Base-by-base conservation (phyloP, 2,113 vertebrate genomes). In the Brachyhypopomus occidentalis region DNA sequence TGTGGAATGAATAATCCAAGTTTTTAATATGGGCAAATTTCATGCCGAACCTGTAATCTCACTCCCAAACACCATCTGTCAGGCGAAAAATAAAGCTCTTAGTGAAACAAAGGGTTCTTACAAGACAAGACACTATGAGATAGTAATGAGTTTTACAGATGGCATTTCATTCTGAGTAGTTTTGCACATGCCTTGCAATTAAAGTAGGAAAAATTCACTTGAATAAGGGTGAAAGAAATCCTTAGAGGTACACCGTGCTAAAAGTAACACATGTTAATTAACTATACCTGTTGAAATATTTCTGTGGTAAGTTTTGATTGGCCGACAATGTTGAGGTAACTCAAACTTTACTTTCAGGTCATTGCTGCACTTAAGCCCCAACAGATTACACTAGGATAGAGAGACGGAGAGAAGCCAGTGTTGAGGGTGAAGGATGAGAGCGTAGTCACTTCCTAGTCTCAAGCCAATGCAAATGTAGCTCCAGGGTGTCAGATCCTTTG, bases 401-500 rank as follows among this genome's bases (percentile, higher is more conserved):
- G 16, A 66, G 63, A 14, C 3, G 11, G 36, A 70, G 45, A 56
- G n/a, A 17, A 6, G 56, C 0, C 36, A n/a, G 70, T n/a, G 23
- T 30, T 20, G 17, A 41, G 16, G 5, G 17, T 56, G 25, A 72
- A 2, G 2, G 8, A 52, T 4, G 1, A 38, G 20, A 74, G 16
- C 1, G 63, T 77, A 83, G 86, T 85, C 89, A 83, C 79, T 90
- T 89, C 80, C 85, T 86, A 89, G 92, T 92, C 89, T 88, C 85
- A 22, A 91, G 88, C 91, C 88, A 88, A 91, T 92, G 89, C 86
- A 91, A 92, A 93, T 91, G 89, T 89, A 77, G 88, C 90, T 90
- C 84, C 82, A 23, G 85, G 90, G 89, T 91, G 90, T 92, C 88
- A 62, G 83, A 78, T 88, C 89, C 84, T 90, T 90, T 90, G 89